Conservation (phyloP, 2,113 vertebrate genomes). For the Eublepharis macularius region DNA sequence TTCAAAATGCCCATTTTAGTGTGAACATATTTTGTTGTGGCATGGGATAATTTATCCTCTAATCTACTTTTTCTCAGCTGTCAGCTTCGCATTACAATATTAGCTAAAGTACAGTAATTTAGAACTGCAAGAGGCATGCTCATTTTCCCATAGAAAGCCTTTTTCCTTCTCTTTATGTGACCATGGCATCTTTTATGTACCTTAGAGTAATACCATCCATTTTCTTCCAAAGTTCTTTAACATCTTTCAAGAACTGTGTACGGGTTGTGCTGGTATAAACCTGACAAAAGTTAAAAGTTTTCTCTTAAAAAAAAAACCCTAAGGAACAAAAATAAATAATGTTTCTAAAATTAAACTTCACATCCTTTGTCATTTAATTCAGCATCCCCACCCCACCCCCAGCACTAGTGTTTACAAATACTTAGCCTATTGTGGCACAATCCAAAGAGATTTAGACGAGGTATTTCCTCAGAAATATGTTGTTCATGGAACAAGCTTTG, state of each 20-base stretch:
- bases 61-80: constrained; percentile 26
- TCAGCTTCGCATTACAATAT: background rate
- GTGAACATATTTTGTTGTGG: background rate
- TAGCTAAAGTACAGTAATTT: constrained; percentile 33
- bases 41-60: constrained; percentile 5
- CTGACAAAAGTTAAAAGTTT: background rate
- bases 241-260: background rate
- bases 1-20: constrained; percentile 17
- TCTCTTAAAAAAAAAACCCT: too few species aligned
- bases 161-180: background rate
- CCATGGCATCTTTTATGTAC: background rate
- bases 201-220: background rate
- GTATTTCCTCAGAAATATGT: background rate
- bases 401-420: background rate
- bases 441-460: background rate
- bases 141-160: constrained; percentile 5
- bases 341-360: background rate
- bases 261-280: background rate
- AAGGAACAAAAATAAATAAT: background rate
- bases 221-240: background rate
- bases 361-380: background rate
- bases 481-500: background rate
- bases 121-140: background rate
- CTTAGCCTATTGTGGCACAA: background rate
- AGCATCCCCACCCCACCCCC: too few species aligned